Base-by-base conservation (phyloP, 1,140 invertebrate species). In the Trissolcus basalis region DNA sequence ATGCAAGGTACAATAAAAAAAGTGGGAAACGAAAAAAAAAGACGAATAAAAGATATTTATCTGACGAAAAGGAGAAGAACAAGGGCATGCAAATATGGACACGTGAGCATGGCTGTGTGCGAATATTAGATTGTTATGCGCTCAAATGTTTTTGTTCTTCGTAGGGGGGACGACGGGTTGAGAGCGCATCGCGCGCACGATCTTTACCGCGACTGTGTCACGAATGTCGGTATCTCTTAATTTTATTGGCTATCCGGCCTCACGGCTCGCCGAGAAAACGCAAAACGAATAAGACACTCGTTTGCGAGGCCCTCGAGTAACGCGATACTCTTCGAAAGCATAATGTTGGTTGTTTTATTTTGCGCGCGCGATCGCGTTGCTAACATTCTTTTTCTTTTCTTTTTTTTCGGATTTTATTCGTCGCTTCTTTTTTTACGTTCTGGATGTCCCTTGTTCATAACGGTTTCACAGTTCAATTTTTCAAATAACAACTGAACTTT, bases 241-340 rank as follows among this genome's bases (percentile, higher is more conserved):
- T 86, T 86, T 87, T 85, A 87, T 86, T 84, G 79, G 78, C 69
- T 51, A 78, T 68, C 74, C 60, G 69, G 50, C 58, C 61, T 69
- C 78, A 70, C 68, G 71, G 63, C 59, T 65, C 61, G 59, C 65
- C 70, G 74, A 77, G 74, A 73, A 80, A 76, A 78, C 75, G 67
- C 60, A 68, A 80, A 63, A 78, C 76, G 81, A 76, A 78, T 27
- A 73, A 74, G 53, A 43, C n/a, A 7, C 14, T 27, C 2, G 51
- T 64, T 45, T 58, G 50, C 70, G 54, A 68, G 75, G 64, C 51
- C 43, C 73, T 80, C 61, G 80, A 71, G 85, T 87, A 87, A 87
- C 80, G 82, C 78, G 86, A 87, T 85, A 86, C 79, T 76, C 55
- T 51, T 50, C 73, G 65, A 54, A 60, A 49, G 71, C 71, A 72